phyloP scores from a whole-genome alignment of 2,888 invertebrate genomes.

The Eueremaeus valkanovi region DNA sequence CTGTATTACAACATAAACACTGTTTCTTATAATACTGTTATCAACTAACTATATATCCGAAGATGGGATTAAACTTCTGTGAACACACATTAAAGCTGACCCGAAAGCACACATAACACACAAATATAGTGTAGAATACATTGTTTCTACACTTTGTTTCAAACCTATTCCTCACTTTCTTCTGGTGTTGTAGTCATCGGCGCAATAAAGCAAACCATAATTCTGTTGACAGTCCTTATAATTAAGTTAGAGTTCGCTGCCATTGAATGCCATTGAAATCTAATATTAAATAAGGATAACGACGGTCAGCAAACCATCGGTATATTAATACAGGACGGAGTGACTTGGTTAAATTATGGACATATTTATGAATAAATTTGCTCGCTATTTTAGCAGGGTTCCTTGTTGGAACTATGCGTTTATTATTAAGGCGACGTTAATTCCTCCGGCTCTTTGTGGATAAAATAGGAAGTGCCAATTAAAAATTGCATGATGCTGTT shows the following conservation, averaged over 20 bases:
- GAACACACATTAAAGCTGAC: neutral
- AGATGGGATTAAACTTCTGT: neutral
- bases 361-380: too few relatives aligned
- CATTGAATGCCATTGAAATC: neutral
- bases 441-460: too few relatives aligned
- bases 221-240: slow-evolving; percentile 30
- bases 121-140: too few relatives aligned
- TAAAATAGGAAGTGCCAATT: too few relatives aligned
- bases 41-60: neutral
- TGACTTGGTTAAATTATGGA: too few relatives aligned
- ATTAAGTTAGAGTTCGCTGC: slow-evolving; percentile 4
- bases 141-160: neutral
- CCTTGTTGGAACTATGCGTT: too few relatives aligned
- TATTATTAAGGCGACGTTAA: too few relatives aligned
- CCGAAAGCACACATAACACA: neutral
- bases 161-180: neutral
- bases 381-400: too few relatives aligned
- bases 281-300: too few relatives aligned
- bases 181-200: neutral
- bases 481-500: too few relatives aligned
- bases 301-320: too few relatives aligned
- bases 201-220: slow-evolving; percentile 29
- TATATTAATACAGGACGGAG: too few relatives aligned
- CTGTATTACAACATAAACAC: neutral
- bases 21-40: neutral